Base-by-base conservation (phyloP, 2,113 vertebrate genomes). In the Grallaria varia region DNA sequence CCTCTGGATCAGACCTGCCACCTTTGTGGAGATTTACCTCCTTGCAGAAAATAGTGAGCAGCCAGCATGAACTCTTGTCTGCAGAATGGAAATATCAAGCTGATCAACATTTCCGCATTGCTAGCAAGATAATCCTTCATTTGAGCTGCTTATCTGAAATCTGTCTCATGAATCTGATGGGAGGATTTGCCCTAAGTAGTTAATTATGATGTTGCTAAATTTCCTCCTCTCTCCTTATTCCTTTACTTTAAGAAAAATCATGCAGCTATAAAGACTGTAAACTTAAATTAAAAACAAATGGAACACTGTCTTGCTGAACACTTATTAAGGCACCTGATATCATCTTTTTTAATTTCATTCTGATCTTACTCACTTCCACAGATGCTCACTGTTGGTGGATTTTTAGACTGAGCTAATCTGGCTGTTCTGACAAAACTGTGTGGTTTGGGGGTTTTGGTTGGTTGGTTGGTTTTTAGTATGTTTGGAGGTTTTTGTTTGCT, bases 101-200 rank as follows among this genome's bases (percentile, higher is more conserved):
- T 95, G 93, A 94, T 96, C 93, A 93, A 90, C 93, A 35, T 87
- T 96, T 97, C 96, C 83, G 83, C 93, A 93, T 93, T 96, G 88
- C 95, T 94, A 45, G 55, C 60, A 89, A 96, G 96, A 90, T 97
- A 97, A 96, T 96, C 96, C 93, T 93, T 87, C 92, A 28, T 90
- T 90, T 96, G 92, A 96, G 93, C 95, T 96, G 92, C 94, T 97
- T 97, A 97, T 97, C 92, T 97, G 93, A 97, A 96, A 96, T 96
- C 96, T 93, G 96, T 72, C 93, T 88, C 83, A 56, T 90, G 90
- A 93, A 96, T 92, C 96, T 93, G 88, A 76, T 69, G 92, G 83
- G 58, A 96, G 92, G 92, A 96, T 96, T 97, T 97, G 58, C 83
- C n/a, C 62, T 94, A 94, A 93, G 94, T 73, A 94, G 90, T 95